phyloP scores from a whole-genome alignment of 35 echinoderm and acorn worm genomes.

The Apostichopus californicus region DNA sequence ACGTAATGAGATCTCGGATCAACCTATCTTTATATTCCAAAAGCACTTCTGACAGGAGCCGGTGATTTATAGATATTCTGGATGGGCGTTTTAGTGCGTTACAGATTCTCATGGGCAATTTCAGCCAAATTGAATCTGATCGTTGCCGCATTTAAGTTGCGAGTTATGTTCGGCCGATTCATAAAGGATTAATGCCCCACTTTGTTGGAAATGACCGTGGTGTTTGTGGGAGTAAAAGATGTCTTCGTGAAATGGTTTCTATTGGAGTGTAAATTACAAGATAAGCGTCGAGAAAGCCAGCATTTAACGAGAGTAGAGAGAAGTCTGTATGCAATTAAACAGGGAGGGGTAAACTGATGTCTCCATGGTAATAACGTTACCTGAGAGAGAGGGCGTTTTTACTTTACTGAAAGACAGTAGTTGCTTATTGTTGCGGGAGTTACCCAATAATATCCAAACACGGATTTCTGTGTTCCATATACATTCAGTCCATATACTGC shows the following conservation, averaged over 20 bases:
- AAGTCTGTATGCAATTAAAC: conserved; percentile 25
- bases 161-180: conserved; percentile 44
- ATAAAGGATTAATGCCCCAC: conserved; percentile 58
- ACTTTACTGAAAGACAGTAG: too few species aligned
- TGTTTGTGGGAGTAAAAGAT: conserved; percentile 6
- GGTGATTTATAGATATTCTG: conserved; percentile 57
- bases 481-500: too few species aligned
- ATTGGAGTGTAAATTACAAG: conserved; percentile 58
- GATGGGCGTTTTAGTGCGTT: conserved; percentile 58
- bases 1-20: conserved; percentile 40
- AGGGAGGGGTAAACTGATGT: neutral
- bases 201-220: conserved; percentile 57
- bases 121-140: conserved; percentile 67
- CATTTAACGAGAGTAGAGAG: conserved; percentile 46
- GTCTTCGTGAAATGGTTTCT: conserved; percentile 49
- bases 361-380: conserved; percentile 19
- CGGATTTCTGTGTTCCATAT: too few species aligned
- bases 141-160: conserved; percentile 51
- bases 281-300: conserved; percentile 44
- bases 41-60: conserved; percentile 37
- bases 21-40: conserved; percentile 30
- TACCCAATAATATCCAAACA: too few species aligned
- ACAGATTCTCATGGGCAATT: conserved; percentile 58
- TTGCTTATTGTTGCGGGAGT: too few species aligned
- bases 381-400: conserved; percentile 4